Percentiles rank a stretch among this genome's conserved stretches.
Conservation (phyloP, 2,113 vertebrate genomes). For the Hypanus sabinus region DNA sequence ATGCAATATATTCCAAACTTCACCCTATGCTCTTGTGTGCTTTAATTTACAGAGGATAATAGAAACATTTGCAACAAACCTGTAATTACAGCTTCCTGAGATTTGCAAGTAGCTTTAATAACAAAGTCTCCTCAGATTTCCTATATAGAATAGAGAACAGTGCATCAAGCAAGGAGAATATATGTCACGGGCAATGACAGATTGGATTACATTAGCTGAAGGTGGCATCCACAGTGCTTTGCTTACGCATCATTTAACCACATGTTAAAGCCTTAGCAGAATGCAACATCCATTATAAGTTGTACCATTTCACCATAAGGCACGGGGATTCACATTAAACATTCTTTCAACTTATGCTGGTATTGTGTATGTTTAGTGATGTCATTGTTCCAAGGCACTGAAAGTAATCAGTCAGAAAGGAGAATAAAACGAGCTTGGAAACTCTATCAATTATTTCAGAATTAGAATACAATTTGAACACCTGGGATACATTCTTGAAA, state of each 20-base stretch:
- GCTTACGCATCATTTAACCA: not conserved
- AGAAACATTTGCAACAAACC: not conserved
- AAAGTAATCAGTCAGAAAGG: not conserved
- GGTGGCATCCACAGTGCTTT: not conserved
- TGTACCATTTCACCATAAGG: not conserved
- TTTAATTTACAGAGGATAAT: not conserved
- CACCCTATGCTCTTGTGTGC: not conserved
- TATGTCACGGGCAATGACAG: not conserved
- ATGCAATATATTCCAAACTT: not conserved
- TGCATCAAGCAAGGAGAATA: not conserved
- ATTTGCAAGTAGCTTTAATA: not conserved
- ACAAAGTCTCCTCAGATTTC: not conserved
- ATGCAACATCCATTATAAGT: not conserved
- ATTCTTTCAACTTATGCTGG: not conserved
- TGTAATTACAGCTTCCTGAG: not conserved
- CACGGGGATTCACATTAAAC: not conserved
- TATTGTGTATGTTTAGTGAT: not conserved
- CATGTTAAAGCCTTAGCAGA: not conserved
- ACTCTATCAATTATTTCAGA: too few relatives aligned
- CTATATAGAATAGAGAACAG: not conserved
- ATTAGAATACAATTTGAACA: too few relatives aligned
- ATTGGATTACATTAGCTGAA: not conserved
- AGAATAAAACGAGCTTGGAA: not conserved
- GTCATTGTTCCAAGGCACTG: not conserved
- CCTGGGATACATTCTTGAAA: too few relatives aligned